Conservation (phyloP, 2,113 vertebrate species). For the Mohoua ochrocephala region DNA sequence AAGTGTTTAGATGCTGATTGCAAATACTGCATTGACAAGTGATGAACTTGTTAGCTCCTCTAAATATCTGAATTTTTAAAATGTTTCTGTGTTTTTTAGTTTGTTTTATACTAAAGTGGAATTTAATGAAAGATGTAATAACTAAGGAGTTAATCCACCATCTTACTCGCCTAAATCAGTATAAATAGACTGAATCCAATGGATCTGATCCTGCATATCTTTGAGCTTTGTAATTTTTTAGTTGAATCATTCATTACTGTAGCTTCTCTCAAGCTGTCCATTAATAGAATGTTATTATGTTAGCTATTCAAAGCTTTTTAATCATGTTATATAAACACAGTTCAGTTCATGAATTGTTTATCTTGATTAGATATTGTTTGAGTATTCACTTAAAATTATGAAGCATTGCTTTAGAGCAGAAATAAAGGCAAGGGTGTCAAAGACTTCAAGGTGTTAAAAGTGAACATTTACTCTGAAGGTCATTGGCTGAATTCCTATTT, state of each 20-base stretch:
- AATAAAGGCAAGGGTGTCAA: background rate
- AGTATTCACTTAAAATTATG: background rate
- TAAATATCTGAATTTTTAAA: background rate
- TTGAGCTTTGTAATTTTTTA: background rate
- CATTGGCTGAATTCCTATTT: background rate
- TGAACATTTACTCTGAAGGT: background rate
- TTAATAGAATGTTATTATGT: background rate
- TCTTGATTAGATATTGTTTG: slow-evolving; percentile 12
- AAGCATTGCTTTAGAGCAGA: background rate
- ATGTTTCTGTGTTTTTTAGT: background rate
- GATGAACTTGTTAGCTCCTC: background rate
- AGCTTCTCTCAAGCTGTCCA: background rate
- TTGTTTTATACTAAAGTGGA: background rate
- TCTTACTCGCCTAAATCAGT: background rate
- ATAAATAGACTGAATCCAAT: background rate
- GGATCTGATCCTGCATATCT: background rate
- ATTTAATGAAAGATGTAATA: background rate
- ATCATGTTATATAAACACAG: slow-evolving; percentile 23
- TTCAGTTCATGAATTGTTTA: background rate
- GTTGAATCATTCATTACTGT: background rate
- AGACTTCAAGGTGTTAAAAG: background rate
- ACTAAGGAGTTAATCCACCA: background rate
- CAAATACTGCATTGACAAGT: background rate
- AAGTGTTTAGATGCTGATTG: background rate
- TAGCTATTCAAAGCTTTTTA: slow-evolving; percentile 21